Base-by-base conservation (phyloP, 2,113 vertebrate species). In the Ranitomeya variabilis region DNA sequence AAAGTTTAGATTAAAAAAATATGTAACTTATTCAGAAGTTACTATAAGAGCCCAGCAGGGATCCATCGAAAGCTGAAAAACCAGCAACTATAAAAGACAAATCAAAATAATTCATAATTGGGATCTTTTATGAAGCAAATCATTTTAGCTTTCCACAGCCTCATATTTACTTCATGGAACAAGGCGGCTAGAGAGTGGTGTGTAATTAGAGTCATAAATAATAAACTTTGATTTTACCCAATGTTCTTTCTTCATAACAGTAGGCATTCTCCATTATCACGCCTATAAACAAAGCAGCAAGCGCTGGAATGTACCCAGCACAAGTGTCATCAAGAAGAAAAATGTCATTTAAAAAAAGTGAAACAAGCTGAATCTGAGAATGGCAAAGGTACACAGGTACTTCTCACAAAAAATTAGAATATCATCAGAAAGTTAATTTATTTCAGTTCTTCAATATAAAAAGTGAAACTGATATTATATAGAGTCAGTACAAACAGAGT, bases 121-220 rank as follows among this genome's bases (percentile, higher is more conserved):
- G 45, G 69, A 76, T 76, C 14, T 62, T 26, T 76, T 86, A 76
- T 74, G 23, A 76, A 86, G 55, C 55, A 76, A 57, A 57, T 86
- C 73, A 76, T 54, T 60, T 21, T 60, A 21, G 71, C 16, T 19
- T 59, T 19, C 9, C 52, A 79, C 54, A 31, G n/a, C 10, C 57
- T 31, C 8, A 54, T 69, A 45, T 74, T 57, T 57, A 11, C 51
- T 55, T 71, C 55, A 15, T 26, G 66, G 21, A 71, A 18, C 14
- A 54, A 52, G 66, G 18, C 18, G 51, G 73, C n/a, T 31, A 45
- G 9, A 55, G 52, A 23, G 19, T 5, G 15, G 18, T 54, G 51
- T 73, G 23, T 55, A 26, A 85, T 71, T 71, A 85, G 71, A 51
- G 26, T 71, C 52, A 31, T 73, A 85, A 83, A 84, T 84, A 54